Base-by-base conservation (phyloP, 2,113 vertebrate species). In the Hippocampus guttulatus region DNA sequence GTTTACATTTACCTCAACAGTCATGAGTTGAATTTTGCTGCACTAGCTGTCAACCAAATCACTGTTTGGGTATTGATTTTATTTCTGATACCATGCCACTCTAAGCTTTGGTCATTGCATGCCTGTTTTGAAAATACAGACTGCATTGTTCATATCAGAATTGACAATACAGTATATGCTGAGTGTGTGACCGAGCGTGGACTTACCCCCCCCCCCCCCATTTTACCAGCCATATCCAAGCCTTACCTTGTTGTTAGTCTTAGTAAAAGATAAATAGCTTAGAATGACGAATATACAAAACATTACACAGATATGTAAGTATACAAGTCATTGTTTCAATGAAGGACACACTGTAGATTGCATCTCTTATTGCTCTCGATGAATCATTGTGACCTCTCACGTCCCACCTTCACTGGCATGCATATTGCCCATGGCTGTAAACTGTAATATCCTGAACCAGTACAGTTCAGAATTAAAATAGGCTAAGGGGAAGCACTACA, bases 81-180 rank as follows among this genome's bases (percentile, higher is more conserved):
- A 69, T 76, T 75, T 58, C 47, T 49, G 65, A 81, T 80, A 71
- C 84, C 73, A 78, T 84, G 75, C 77, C 80, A 84, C 75, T 55
- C 84, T 84, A 81, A 85, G 84, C 81, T 76, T 21, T 51, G 62
- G 80, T 87, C 87, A 88, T 89, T 87, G 80, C 83, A 75, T 81
- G 85, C 80, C 79, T 69, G 84, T 81, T 83, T 77, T 86, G 87
- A 88, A 88, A 89, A 89, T 87, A 85, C 88, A 69, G 25, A 77
- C 64, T 76, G 82, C 88, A 84, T 88, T 85, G 40, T 88, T 89
- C 86, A 89, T 69, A 84, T 79, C 65, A 81, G 79, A 74, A 80
- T 85, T 86, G 83, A 87, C 83, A n/a, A 70, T 62, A 87, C 82
- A 21, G 70, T 63, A 62, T 27, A 67, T 77, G 85, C 85, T 82